phyloP scores from a whole-genome alignment of 2,888 invertebrate species.

The Sialis lutaria region DNA sequence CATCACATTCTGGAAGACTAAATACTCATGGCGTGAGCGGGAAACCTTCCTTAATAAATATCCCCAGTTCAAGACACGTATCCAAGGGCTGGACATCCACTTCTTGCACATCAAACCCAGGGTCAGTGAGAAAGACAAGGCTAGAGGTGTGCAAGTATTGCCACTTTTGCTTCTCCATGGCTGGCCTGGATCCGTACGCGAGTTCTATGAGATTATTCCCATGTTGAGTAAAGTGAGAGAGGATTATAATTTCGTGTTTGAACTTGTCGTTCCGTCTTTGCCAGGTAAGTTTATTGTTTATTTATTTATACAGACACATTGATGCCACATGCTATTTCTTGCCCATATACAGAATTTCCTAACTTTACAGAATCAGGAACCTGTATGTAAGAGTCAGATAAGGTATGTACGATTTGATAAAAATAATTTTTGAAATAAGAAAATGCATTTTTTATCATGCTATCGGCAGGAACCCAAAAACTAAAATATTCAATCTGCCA shows the following conservation, averaged over 20 bases:
- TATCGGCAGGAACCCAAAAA: too few relatives aligned
- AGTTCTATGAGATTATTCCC: constrained; percentile 64
- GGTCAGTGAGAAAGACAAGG: constrained; percentile 7
- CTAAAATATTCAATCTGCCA: too few relatives aligned
- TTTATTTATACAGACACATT: too few relatives aligned
- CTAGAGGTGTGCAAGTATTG: constrained; percentile 23
- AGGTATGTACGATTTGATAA: too few relatives aligned
- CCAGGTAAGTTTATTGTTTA: constrained; percentile 22
- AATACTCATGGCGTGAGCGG: constrained; percentile 48
- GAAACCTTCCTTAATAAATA: constrained; percentile 42
- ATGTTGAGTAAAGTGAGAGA: constrained; percentile 33
- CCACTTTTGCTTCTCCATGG: constrained; percentile 67
- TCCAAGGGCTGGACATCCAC: constrained; percentile 53
- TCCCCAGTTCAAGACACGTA: constrained; percentile 50
- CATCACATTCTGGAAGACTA: constrained; percentile 56
- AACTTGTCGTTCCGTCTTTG: constrained; percentile 37
- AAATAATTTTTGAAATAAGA: too few relatives aligned
- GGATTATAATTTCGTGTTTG: constrained; percentile 41
- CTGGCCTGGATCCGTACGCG: constrained; percentile 80
- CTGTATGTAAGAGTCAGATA: too few relatives aligned
- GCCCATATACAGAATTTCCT: too few relatives aligned
- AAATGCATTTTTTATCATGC: too few relatives aligned
- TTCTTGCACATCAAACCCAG: constrained; percentile 45
- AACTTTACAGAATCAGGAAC: too few relatives aligned
- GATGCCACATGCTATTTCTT: too few relatives aligned